Conservation (phyloP, 2,888 invertebrate genomes). For the Apamea anceps region DNA sequence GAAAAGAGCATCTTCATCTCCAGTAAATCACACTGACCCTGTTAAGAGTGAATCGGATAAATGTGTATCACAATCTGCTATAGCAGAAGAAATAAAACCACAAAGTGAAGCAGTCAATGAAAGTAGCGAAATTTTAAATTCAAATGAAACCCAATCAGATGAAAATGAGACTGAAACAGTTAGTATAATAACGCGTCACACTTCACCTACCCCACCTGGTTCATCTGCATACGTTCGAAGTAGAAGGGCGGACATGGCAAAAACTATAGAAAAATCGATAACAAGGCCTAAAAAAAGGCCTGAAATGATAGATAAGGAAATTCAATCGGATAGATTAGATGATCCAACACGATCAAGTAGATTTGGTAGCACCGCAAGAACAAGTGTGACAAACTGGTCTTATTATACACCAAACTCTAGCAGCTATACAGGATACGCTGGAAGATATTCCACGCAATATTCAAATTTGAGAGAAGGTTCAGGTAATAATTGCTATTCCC, state of each 20-base stretch:
- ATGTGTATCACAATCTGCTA: conserved; percentile 69
- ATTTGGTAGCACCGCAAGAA: conserved; percentile 90
- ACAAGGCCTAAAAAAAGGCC: conserved; percentile 90
- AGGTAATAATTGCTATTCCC: conserved; percentile 69
- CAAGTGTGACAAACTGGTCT: conserved; percentile 91
- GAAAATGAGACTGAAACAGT: conserved; percentile 86
- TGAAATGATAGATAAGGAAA: conserved; percentile 92
- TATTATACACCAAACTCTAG: conserved; percentile 89
- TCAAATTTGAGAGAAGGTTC: conserved; percentile 82
- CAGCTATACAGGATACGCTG: conserved; percentile 86
- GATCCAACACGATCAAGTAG: conserved; percentile 92
- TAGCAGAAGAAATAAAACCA: conserved; percentile 70
- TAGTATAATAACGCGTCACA: conserved; percentile 93
- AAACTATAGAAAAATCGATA: conserved; percentile 93
- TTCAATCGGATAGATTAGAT: conserved; percentile 93
- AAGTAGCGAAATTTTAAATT: conserved; percentile 60
- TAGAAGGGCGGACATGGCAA: conserved; percentile 93
- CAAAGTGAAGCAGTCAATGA: conserved; percentile 63
- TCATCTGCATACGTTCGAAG: conserved; percentile 91
- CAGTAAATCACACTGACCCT: conserved; percentile 78
- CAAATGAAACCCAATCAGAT: conserved; percentile 61
- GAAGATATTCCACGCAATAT: conserved; percentile 87
- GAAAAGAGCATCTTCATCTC: conserved; percentile 82
- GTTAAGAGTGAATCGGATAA: conserved; percentile 75
- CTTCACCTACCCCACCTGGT: conserved; percentile 94